phyloP scores from a whole-genome alignment of 2,888 invertebrate genomes.

The Platycnemis pennipes region DNA sequence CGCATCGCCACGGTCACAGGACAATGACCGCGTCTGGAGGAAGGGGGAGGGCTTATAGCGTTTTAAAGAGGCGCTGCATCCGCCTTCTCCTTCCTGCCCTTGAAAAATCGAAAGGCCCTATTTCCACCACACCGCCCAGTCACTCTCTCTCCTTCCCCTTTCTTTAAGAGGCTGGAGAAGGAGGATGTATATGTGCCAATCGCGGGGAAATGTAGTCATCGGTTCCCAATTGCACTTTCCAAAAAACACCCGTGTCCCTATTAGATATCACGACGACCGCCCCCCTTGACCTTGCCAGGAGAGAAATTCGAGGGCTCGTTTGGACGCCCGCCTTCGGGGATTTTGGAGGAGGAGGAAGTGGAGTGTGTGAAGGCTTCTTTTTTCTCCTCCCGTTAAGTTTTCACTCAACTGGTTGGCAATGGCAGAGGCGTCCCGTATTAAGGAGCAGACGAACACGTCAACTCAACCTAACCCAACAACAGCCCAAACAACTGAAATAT shows the following conservation, averaged over 20 bases:
- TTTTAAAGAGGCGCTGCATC: neutral
- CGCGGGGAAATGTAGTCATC: neutral
- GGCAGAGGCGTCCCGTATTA: too few species aligned
- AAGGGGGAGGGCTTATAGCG: too few species aligned
- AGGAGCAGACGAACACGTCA: too few species aligned
- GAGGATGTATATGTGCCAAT: neutral
- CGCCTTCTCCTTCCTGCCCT: neutral
- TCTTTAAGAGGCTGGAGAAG: neutral
- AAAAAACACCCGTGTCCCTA: conserved; percentile 18
- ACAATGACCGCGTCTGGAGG: too few species aligned
- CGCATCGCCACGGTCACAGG: too few species aligned
- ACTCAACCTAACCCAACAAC: too few species aligned
- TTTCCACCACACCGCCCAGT: neutral
- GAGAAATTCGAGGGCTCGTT: neutral
- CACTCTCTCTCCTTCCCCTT: neutral
- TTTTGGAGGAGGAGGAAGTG: neutral
- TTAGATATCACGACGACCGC: neutral
- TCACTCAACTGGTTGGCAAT: too few species aligned
- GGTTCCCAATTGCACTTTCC: neutral
- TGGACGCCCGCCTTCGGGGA: neutral
- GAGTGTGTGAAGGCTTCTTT: neutral
- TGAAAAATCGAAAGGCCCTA: neutral
- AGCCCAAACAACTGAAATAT: too few species aligned
- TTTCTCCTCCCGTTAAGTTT: neutral
- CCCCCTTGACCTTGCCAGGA: neutral